Conservation (phyloP, 2,113 vertebrate species). For the Tupaia tana region DNA sequence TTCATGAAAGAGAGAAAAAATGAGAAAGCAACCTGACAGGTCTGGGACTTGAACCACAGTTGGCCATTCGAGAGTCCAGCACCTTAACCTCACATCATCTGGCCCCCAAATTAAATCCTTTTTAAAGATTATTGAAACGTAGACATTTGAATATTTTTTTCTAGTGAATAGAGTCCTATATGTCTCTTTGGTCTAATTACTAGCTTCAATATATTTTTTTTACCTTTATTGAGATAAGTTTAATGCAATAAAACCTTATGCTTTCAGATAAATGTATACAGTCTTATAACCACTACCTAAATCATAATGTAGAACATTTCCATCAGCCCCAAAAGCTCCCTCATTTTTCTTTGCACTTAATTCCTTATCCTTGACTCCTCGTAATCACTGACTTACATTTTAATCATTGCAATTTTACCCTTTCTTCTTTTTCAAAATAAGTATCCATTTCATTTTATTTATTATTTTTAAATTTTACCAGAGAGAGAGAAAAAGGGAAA, state of each 20-base stretch:
- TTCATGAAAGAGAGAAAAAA: no score
- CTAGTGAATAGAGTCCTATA: background rate
- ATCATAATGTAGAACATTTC: background rate
- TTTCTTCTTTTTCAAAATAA: background rate
- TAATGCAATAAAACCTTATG: constrained; percentile 31
- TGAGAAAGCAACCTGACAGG: no score
- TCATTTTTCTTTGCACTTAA: background rate
- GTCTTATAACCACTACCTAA: background rate
- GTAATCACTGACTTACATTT: background rate
- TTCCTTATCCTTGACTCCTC: background rate
- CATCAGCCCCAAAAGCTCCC: background rate
- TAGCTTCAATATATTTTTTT: background rate
- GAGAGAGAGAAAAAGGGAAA: no score
- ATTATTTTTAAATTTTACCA: no score
- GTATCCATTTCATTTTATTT: no score
- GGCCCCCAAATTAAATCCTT: background rate
- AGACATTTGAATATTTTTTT: constrained; percentile 21
- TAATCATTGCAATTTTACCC: background rate
- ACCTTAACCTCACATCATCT: no score
- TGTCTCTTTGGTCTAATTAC: background rate
- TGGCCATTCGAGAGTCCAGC: no score
- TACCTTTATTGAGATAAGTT: background rate
- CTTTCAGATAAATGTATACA: background rate
- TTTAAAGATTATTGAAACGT: constrained; percentile 49
- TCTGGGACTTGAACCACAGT: no score